A percentile compares a stretch with the other conserved stretches of the same genome.
phyloP scores from a whole-genome alignment of 1,140 invertebrate genomes.

The Macrosteles quadrilineatus region DNA sequence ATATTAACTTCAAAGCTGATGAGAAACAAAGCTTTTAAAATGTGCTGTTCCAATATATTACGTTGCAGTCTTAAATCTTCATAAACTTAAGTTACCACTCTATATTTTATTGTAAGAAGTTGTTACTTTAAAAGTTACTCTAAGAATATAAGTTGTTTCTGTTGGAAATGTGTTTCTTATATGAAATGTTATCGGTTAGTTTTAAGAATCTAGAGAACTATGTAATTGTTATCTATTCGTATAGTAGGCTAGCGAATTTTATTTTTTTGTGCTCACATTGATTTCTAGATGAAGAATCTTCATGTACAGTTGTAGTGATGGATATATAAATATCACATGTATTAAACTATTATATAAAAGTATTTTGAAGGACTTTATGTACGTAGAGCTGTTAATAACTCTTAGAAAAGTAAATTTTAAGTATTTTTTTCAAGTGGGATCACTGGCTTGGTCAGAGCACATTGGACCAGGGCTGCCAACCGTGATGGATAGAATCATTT shows the following conservation, averaged over 20 bases:
- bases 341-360: constrained; percentile 1
- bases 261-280: background rate
- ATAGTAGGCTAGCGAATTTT: constrained; percentile 19
- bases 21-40: background rate
- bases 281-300: background rate
- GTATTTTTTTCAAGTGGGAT: background rate
- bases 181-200: constrained; percentile 1
- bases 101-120: background rate
- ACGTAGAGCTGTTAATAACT: constrained; percentile 18
- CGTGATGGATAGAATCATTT: no score
- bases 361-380: constrained; percentile 1
- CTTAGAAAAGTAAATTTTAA: constrained; percentile 12
- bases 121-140: background rate
- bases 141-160: constrained; percentile 7
- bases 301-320: background rate
- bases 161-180: constrained; percentile 4
- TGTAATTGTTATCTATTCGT: constrained; percentile 10
- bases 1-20: background rate
- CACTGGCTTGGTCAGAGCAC: background rate
- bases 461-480: no score
- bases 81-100: constrained; percentile 4
- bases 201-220: background rate
- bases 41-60: background rate
- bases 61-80: background rate
- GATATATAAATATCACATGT: constrained; percentile 4